Conservation (phyloP, 2,888 invertebrate species). For the Melipona bicolor region DNA sequence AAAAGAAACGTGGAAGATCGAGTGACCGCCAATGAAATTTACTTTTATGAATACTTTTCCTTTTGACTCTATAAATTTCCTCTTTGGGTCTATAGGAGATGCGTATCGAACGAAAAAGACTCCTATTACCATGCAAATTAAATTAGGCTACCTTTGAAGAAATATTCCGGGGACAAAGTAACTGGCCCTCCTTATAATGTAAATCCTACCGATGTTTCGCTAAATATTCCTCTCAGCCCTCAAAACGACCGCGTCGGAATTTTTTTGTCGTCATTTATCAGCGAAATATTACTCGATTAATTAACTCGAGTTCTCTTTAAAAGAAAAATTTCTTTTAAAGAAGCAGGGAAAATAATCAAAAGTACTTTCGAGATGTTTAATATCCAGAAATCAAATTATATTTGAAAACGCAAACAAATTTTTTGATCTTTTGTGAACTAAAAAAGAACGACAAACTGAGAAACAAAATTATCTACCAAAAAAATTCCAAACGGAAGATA, state of each 20-base stretch:
- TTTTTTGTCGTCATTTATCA: not conserved
- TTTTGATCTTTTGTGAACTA: too few relatives aligned
- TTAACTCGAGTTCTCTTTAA: not conserved
- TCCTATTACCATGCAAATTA: constrained; percentile 58
- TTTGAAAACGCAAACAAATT: not conserved
- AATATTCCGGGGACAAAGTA: constrained; percentile 3
- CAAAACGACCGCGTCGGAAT: not conserved
- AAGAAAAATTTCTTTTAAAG: not conserved
- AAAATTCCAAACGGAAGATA: too few relatives aligned
- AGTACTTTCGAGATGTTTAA: not conserved
- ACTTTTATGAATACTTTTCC: constrained; percentile 51
- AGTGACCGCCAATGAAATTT: constrained; percentile 22
- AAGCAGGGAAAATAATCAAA: not conserved
- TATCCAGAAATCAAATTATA: not conserved
- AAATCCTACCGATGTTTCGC: not conserved
- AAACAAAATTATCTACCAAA: too few relatives aligned
- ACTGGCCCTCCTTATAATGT: constrained; percentile 18
- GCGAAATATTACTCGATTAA: not conserved
- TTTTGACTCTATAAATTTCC: constrained; percentile 33
- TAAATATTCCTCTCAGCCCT: not conserved
- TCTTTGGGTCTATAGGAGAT: not conserved
- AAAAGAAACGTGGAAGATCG: constrained; percentile 23
- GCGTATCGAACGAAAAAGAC: not conserved
- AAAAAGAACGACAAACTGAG: too few relatives aligned
- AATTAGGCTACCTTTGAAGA: constrained; percentile 45